phyloP scores from a whole-genome alignment of 2,888 invertebrate species.

The Meiosimyza decipiens region DNA sequence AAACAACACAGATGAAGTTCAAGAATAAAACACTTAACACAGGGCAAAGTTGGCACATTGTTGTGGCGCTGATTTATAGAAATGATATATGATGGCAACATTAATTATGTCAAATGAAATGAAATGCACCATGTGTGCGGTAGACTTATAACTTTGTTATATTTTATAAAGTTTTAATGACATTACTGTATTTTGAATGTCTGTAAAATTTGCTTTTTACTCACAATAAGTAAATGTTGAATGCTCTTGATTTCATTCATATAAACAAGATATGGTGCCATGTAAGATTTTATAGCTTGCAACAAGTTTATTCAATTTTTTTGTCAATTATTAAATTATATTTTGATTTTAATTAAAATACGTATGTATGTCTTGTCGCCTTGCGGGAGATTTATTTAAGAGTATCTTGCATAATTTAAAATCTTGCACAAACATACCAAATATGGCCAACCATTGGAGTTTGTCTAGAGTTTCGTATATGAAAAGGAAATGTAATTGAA shows the following conservation, averaged over 20 bases:
- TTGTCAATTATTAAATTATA: not conserved
- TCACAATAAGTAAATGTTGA: too few species aligned
- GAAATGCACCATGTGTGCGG: not conserved
- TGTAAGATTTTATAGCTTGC: too few species aligned
- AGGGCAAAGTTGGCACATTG: not conserved
- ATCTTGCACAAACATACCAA: not conserved
- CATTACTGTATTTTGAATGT: too few species aligned
- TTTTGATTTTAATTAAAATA: conserved; percentile 31
- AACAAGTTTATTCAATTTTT: too few species aligned
- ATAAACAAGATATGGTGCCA: too few species aligned
- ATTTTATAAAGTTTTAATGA: too few species aligned
- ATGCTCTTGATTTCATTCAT: too few species aligned
- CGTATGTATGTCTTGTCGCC: not conserved
- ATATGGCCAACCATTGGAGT: not conserved
- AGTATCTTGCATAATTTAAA: too few species aligned
- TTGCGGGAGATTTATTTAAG: not conserved
- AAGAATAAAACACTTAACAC: conserved; percentile 7
- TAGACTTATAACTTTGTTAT: too few species aligned
- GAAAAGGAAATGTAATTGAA: conserved; percentile 21
- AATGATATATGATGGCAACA: conserved; percentile 18
- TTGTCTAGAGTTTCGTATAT: not conserved
- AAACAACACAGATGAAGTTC: conserved; percentile 23
- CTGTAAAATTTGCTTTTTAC: too few species aligned
- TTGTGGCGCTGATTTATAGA: conserved; percentile 5
- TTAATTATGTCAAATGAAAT: conserved; percentile 3